A percentile compares a stretch with the other conserved stretches of the same genome.
Evolutionary conservation across 2,888 invertebrate genomes (phyloP).

Genomic region (Macrosoma leucophasiata): DNA sequence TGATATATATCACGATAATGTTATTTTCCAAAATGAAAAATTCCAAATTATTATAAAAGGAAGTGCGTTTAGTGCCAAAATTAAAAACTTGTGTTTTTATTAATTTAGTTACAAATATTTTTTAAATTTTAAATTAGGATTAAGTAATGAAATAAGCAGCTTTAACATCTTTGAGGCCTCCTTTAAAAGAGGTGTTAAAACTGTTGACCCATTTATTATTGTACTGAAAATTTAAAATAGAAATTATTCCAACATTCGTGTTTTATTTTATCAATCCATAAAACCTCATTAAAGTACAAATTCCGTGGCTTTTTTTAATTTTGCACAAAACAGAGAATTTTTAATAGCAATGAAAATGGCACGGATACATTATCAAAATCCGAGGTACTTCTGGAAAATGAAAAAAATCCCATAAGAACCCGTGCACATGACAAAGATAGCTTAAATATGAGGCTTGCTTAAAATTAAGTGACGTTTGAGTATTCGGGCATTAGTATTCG

Average conservation of each 20-base stretch:
- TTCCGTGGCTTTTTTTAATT: background rate
- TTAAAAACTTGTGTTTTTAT: conserved; percentile 27
- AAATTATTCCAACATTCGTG: conserved; percentile 51
- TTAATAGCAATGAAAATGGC: too few species aligned
- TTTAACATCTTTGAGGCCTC: conserved; percentile 63
- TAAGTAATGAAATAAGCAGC: conserved; percentile 52
- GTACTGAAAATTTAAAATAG: conserved; percentile 64
- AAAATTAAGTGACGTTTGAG: too few species aligned
- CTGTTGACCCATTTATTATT: conserved; percentile 68
- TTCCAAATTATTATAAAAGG: conserved; percentile 14
- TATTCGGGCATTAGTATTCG: too few species aligned
- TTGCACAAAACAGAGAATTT: too few species aligned
- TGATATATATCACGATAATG: conserved; percentile 13
- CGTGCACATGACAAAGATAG: too few species aligned
- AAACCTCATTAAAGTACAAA: background rate
- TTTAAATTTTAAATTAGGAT: conserved; percentile 39
- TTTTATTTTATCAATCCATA: conserved; percentile 35
- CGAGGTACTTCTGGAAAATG: too few species aligned
- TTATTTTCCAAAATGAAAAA: conserved; percentile 7
- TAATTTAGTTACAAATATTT: conserved; percentile 26
- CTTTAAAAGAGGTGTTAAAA: conserved; percentile 55
- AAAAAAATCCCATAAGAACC: too few species aligned
- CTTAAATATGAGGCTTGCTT: too few species aligned
- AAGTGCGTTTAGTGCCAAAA: conserved; percentile 39
- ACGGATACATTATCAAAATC: too few species aligned